Conservation (phyloP, 2,888 invertebrate genomes). For the Lycaena phlaeas region DNA sequence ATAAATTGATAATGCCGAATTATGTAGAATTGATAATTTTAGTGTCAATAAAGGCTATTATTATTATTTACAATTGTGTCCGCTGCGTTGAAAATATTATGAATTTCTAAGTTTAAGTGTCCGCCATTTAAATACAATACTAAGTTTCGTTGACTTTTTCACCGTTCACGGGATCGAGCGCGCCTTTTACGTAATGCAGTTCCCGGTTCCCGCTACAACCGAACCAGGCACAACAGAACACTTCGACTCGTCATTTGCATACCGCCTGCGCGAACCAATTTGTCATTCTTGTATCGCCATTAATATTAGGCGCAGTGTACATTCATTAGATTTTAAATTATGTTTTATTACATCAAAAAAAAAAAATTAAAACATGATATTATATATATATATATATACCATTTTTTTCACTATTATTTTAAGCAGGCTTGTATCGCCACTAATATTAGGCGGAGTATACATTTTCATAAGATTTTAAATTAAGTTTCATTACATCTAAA, state of each 20-base stretch:
- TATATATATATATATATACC: no score
- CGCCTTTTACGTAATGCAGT: neutral
- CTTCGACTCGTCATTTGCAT: conserved; percentile 14
- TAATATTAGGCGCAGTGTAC: conserved; percentile 11
- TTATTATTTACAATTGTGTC: no score
- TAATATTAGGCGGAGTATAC: conserved; percentile 11
- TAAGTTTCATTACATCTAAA: no score
- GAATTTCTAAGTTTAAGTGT: no score
- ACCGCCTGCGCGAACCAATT: conserved; percentile 16
- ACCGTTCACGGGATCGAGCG: neutral
- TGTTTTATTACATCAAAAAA: no score
- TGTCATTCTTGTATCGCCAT: conserved; percentile 15
- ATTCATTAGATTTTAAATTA: neutral
- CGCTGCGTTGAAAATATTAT: no score
- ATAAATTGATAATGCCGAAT: no score
- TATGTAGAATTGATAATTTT: no score
- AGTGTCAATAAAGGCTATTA: no score
- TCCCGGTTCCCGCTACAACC: neutral
- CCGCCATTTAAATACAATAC: no score
- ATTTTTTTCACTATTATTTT: no score
- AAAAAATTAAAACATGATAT: no score
- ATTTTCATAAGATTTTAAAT: neutral
- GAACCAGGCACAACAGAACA: neutral
- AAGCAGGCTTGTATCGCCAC: conserved; percentile 10
- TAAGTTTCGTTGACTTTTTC: neutral